Evolutionary conservation across 2,888 invertebrate genomes (phyloP).

Genomic region (Callyntrura sp.): DNA sequence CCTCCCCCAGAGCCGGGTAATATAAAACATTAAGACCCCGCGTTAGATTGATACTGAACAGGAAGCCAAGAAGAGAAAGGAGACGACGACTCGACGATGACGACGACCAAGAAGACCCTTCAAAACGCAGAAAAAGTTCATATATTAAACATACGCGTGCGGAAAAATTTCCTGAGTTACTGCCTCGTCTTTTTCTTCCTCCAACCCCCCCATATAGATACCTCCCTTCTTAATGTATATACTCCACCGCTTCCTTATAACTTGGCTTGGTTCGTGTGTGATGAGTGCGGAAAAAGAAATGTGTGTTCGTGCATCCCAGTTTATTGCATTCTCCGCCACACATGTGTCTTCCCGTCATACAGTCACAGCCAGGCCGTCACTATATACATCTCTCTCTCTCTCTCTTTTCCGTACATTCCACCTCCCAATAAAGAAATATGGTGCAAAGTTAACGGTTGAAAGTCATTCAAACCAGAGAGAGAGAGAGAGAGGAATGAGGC

Average conservation of each 20-base stretch:
- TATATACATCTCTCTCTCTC: background rate
- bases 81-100: background rate
- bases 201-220: no score
- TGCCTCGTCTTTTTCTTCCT: no score
- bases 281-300: conserved; percentile 31
- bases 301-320: conserved; percentile 9
- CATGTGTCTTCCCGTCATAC: no score
- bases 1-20: conserved; percentile 15
- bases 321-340: conserved; percentile 7
- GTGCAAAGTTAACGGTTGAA: background rate
- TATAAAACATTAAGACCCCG: conserved; percentile 1
- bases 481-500: conserved; percentile 3
- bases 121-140: conserved; percentile 22
- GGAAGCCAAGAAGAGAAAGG: background rate
- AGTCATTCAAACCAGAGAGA: conserved; percentile 32
- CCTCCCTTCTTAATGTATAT: no score
- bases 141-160: conserved; percentile 54
- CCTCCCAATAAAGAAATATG: no score
- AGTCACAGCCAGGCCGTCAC: background rate
- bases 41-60: background rate
- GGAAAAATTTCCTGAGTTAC: no score
- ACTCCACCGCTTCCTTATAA: no score
- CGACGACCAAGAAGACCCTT: conserved; percentile 68
- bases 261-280: no score
- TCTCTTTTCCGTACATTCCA: no score